Conservation (phyloP, 2,113 vertebrate genomes). For the Pontoporia blainvillei region DNA sequence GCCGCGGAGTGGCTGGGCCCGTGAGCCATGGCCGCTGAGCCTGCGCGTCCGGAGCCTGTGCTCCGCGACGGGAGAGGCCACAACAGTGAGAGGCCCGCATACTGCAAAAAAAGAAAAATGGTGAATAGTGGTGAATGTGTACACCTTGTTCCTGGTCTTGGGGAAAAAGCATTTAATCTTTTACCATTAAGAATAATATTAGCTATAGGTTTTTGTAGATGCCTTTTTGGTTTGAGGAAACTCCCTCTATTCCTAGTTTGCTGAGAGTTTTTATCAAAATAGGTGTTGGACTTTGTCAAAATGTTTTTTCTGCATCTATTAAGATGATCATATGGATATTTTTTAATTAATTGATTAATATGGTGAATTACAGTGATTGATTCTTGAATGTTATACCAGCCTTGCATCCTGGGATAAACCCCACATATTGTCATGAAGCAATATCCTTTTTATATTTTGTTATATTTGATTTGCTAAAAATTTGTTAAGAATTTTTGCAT, state of each 20-base stretch:
- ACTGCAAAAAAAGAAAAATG: not conserved
- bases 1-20: too few species aligned
- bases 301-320: not conserved
- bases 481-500: not conserved
- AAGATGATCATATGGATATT: not conserved
- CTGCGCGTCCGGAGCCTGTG: too few species aligned
- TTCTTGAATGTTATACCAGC: not conserved
- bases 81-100: too few species aligned
- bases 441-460: not conserved
- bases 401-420: not conserved
- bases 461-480: slow-evolving; percentile 10
- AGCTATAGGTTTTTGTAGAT: not conserved
- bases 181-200: not conserved
- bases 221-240: not conserved
- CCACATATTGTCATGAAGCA: not conserved
- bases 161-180: not conserved
- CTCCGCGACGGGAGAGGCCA: too few species aligned
- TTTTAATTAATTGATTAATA: not conserved
- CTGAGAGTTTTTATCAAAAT: not conserved
- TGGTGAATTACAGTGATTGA: not conserved
- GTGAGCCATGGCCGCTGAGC: too few species aligned
- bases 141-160: not conserved
- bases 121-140: not conserved
- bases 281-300: not conserved
- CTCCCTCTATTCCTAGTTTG: not conserved